Evolutionary conservation across 2,797 vertebrate genomes (phyloP).

Genomic region (Caiman crocodilus): DNA sequence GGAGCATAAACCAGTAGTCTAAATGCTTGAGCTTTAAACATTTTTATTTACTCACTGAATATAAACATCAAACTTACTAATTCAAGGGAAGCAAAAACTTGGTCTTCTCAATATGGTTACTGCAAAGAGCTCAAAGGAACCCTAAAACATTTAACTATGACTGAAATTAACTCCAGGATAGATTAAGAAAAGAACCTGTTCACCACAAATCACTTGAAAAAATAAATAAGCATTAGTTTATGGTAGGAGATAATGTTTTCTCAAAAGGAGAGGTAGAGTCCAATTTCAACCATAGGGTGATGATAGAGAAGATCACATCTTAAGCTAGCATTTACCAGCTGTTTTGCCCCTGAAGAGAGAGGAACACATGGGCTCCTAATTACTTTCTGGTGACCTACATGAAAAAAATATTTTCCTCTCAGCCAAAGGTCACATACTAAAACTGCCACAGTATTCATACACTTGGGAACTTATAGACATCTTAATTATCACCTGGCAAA

Average conservation of each 20-base stretch:
- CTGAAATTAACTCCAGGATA: not conserved
- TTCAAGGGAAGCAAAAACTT: rapidly evolving
- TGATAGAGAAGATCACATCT: slow-evolving; percentile 10
- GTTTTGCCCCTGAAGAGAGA: not conserved
- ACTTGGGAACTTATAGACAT: not conserved
- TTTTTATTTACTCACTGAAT: not conserved
- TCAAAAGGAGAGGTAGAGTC: slow-evolving; percentile 4
- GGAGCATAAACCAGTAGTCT: not conserved
- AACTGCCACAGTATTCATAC: not conserved
- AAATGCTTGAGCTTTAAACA: not conserved
- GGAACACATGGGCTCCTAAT: not conserved
- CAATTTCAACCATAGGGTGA: not conserved
- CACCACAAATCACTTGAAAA: not conserved
- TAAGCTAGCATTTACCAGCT: not conserved
- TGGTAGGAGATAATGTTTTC: slow-evolving; percentile 27
- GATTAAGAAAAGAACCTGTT: not conserved
- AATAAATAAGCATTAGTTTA: not conserved
- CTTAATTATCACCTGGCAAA: not conserved
- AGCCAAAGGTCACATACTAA: not conserved
- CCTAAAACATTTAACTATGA: not conserved
- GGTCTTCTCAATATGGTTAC: not conserved
- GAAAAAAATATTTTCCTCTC: not conserved
- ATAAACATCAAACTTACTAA: not conserved
- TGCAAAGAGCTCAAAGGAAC: not conserved
- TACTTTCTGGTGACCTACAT: not conserved